These are phyloP conservation scores for Leucosticte australis DNA, from an alignment of 2,113 vertebrate genomes.

Conservation along the genomic window DNA sequence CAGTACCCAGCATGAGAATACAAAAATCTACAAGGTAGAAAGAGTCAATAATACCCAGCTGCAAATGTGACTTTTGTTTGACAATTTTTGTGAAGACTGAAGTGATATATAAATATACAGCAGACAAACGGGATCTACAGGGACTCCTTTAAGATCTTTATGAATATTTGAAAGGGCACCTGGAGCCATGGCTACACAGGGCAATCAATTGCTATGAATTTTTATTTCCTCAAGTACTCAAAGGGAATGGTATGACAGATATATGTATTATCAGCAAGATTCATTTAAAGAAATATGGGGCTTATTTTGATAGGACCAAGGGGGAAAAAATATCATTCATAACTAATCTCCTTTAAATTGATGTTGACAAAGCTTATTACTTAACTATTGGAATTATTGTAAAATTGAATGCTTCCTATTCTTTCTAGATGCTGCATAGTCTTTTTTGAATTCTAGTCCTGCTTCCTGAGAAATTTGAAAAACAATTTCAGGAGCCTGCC, in stretches of 20 bases:
- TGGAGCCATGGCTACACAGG: conserved; percentile 27
- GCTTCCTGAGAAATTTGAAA: conserved; percentile 14
- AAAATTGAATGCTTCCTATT: background rate
- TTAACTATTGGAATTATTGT: conserved; percentile 19
- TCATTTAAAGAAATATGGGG: conserved; percentile 9
- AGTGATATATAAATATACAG: conserved; percentile 48
- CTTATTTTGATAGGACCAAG: background rate
- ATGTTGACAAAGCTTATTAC: background rate
- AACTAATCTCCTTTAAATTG: conserved; percentile 25
- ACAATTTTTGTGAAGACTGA: conserved; percentile 50
- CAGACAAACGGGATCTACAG: conserved; percentile 23
- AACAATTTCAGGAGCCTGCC: background rate
- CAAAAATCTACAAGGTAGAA: background rate
- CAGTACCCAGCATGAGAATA: background rate
- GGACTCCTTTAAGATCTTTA: conserved; percentile 57
- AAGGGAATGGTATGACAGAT: conserved; percentile 4
- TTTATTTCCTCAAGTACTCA: conserved; percentile 45
- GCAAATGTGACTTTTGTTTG: conserved; percentile 44
- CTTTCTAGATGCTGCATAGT: background rate
- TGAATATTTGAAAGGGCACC: conserved; percentile 66
- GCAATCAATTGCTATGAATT: conserved; percentile 62
- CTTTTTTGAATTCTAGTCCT: background rate
- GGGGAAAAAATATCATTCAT: background rate
- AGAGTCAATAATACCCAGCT: conserved; percentile 41
- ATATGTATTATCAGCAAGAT: conserved; percentile 21